phyloP scores from a whole-genome alignment of 92 coral and sea anemone genomes.

The Plumapathes pennacea region DNA sequence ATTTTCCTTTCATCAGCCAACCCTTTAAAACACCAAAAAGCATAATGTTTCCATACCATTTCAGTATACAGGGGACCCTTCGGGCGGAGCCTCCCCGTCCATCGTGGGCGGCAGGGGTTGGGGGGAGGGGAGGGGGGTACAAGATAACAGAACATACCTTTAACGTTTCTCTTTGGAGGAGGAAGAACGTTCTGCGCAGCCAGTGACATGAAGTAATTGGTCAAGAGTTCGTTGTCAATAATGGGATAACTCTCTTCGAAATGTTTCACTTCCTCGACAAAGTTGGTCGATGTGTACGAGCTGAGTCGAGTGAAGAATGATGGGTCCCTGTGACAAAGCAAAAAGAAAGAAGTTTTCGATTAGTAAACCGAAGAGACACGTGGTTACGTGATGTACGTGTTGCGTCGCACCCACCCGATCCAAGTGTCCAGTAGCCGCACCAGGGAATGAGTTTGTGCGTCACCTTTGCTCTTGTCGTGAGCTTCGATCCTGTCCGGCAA shows the following conservation, averaged over 20 bases:
- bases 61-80: too few relatives aligned
- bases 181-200: conserved; percentile 61
- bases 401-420: conserved; percentile 50
- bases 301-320: conserved; percentile 71
- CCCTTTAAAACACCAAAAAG: too few relatives aligned
- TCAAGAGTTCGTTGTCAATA: conserved; percentile 60
- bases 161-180: conserved; percentile 56
- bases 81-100: too few relatives aligned
- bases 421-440: conserved; percentile 77
- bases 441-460: conserved; percentile 48
- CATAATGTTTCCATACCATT: too few relatives aligned
- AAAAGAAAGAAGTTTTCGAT: neutral
- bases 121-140: too few relatives aligned
- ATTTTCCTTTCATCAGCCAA: too few relatives aligned
- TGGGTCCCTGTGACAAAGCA: conserved; percentile 63
- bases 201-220: conserved; percentile 61
- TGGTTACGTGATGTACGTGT: neutral
- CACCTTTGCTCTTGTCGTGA: conserved; percentile 31
- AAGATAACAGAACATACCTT: too few relatives aligned
- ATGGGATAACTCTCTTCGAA: conserved; percentile 73
- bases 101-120: too few relatives aligned
- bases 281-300: conserved; percentile 66
- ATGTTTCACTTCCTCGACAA: conserved; percentile 63
- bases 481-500: conserved; percentile 52
- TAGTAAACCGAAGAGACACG: neutral